Base-by-base conservation (phyloP, 2,797 vertebrate genomes). In the Bradypodion pumilum region DNA sequence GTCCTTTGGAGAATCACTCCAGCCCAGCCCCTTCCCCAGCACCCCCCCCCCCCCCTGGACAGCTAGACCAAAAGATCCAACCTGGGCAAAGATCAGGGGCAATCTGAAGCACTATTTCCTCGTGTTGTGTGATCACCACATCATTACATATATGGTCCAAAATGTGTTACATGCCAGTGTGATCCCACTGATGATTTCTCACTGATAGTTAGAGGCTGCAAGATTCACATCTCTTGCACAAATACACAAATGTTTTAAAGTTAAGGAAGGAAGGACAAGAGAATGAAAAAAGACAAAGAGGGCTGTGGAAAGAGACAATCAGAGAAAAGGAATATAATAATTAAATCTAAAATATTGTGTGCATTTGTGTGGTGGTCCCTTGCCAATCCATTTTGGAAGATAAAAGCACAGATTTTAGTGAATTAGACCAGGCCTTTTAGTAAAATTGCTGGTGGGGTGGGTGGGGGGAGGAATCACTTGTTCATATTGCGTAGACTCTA, bases 351-450 rank as follows among this genome's bases (percentile, higher is more conserved):
- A 56, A 56, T 56, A 56, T 56, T 13, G 13, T 15, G 52, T 8
- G 56, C 3, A 19, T 13, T 19, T 16, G 52, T 15, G 52, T 79
- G 7, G 8, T n/a, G 42, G 27, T 21, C 65, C 32, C 40, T 79
- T 73, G 83, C 66, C 68, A 68, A 60, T n/a, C 37, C 49, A 69
- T 69, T 40, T 76, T 46, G 82, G 88, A 90, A 92, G 75, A 85
- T 83, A 49, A 83, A 92, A 92, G 65, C 89, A 89, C 69, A 85
- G 89, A 90, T 88, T 46, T 93, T 88, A 89, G 87, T 77, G 74
- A 90, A 89, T 72, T 83, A 85, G 49, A 86, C 81, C 46, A 81
- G 84, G 60, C 73, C 74, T 88, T 92, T 91, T 86, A 93, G 75
- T n/a, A 60, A 90, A 89, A 90, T 89, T 91, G 62, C 77, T 78